Evolutionary conservation across 2,888 invertebrate genomes (phyloP).

Genomic region (Cancer borealis): DNA sequence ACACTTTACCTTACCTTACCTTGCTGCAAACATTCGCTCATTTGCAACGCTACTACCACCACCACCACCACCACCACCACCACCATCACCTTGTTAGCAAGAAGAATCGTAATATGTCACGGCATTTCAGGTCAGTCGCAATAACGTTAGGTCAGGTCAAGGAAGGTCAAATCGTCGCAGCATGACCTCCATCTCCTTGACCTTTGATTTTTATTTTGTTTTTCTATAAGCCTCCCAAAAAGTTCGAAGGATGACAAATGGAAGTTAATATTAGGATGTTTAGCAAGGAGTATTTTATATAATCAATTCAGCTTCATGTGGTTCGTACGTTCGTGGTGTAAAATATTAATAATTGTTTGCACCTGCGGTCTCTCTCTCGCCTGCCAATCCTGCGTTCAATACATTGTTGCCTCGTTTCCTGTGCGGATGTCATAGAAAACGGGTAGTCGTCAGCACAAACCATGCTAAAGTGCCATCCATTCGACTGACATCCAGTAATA

Average conservation of each 20-base stretch:
- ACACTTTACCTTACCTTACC: background rate
- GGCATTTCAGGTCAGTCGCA: background rate
- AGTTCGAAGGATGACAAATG: background rate
- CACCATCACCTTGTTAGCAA: background rate
- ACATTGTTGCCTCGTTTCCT: background rate
- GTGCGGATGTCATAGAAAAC: conserved; percentile 7
- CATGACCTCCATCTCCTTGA: too few relatives aligned
- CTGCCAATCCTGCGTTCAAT: background rate
- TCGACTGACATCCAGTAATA: background rate
- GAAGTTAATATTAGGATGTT: background rate
- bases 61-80: background rate
- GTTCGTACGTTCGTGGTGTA: background rate
- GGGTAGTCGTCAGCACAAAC: background rate
- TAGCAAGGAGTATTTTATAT: background rate
- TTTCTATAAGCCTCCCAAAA: background rate
- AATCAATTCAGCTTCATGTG: conserved; percentile 1
- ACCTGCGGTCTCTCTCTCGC: conserved; percentile 8
- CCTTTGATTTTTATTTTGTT: background rate
- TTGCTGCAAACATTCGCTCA: background rate
- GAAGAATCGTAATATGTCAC: background rate
- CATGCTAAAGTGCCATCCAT: background rate
- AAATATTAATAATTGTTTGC: conserved; percentile 20
- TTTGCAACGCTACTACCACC: background rate
- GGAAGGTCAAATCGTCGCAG: background rate
- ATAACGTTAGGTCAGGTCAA: background rate